Conservation (phyloP, 2,888 invertebrate genomes). For the Trachelus stipa region DNA sequence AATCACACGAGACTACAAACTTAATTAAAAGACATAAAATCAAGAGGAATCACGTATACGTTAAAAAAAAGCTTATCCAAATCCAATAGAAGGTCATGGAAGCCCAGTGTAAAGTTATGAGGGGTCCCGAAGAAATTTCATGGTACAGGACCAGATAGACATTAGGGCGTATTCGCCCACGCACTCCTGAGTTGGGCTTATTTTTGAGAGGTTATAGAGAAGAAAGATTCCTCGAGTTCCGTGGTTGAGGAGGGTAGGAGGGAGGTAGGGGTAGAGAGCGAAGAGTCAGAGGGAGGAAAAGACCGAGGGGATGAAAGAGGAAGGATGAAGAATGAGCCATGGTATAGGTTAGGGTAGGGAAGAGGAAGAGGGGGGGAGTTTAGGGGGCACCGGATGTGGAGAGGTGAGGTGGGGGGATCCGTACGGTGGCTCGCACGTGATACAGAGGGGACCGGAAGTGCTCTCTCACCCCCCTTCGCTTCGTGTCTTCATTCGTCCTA, state of each 20-base stretch:
- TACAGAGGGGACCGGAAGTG: constrained; percentile 65
- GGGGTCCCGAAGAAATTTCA: background rate
- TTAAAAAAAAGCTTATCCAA: background rate
- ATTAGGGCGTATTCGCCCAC: constrained; percentile 25
- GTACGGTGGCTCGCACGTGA: constrained; percentile 66
- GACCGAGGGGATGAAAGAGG: constrained; percentile 10
- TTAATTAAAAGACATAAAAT: background rate
- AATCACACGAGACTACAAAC: background rate
- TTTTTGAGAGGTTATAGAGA: constrained; percentile 50
- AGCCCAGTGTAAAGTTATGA: background rate
- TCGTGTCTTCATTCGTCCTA: constrained; percentile 39
- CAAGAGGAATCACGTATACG: background rate
- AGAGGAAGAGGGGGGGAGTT: constrained; percentile 27
- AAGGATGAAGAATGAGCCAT: constrained; percentile 21
- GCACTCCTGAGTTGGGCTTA: constrained; percentile 48
- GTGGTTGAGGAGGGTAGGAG: constrained; percentile 22
- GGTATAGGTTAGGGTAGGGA: constrained; percentile 9
- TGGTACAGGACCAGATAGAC: background rate
- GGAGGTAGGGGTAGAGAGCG: background rate
- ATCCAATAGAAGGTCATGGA: background rate
- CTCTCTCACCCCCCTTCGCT: constrained; percentile 53
- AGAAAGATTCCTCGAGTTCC: constrained; percentile 4
- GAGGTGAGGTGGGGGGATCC: constrained; percentile 54
- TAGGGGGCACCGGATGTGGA: constrained; percentile 45
- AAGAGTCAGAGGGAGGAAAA: constrained; percentile 4